A percentile compares a stretch with the other conserved stretches of the same genome.
Evolutionary conservation across 2,888 invertebrate species (phyloP).

Genomic region (Machimus rusticus): DNA sequence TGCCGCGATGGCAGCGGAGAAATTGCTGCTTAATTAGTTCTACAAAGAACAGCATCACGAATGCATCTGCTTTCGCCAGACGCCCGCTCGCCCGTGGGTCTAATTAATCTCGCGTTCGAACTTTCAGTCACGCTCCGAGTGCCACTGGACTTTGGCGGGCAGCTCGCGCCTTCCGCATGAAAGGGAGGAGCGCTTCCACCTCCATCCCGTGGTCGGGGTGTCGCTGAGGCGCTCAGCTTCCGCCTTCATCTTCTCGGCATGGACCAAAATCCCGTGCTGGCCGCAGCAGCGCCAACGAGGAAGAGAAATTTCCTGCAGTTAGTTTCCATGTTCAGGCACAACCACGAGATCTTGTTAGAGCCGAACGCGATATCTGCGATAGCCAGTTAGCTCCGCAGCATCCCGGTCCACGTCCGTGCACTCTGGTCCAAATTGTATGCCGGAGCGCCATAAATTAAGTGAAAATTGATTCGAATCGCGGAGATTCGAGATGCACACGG

Average conservation of each 20-base stretch:
- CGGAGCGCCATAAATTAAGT: constrained; percentile 33
- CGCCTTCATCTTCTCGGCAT: constrained; percentile 1
- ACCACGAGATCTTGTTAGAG: constrained; percentile 38
- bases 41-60: not conserved
- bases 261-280: not conserved
- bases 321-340: constrained; percentile 40
- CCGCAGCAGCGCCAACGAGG: constrained; percentile 33
- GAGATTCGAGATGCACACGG: constrained; percentile 3
- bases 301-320: constrained; percentile 45
- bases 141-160: not conserved
- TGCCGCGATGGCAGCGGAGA: not conserved
- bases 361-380: not conserved
- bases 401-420: not conserved
- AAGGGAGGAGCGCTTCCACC: not conserved
- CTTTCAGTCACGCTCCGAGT: constrained; percentile 25
- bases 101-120: not conserved
- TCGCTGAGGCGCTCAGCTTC: not conserved
- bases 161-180: not conserved
- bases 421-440: constrained; percentile 34
- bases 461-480: constrained; percentile 36
- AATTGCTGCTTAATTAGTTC: not conserved
- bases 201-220: not conserved
- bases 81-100: not conserved
- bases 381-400: not conserved
- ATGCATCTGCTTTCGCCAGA: not conserved